Evolutionary conservation across 1,140 invertebrate genomes (phyloP), one percentile per base, ranked within the genome.

Genomic region (Drosophila leontia): DNA sequence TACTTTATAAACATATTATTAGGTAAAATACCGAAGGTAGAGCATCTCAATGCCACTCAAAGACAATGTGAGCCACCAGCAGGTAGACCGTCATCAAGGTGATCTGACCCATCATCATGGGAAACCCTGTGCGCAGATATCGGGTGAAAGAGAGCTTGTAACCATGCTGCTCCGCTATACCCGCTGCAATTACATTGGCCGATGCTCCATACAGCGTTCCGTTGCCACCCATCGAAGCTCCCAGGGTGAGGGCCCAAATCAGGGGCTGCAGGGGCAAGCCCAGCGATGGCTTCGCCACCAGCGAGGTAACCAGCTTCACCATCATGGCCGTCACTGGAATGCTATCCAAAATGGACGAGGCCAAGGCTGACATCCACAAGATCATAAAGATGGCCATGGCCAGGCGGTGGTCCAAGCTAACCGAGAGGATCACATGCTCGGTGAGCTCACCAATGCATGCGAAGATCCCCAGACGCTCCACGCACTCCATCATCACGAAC

Each of bases 281-380:
- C 3, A 97, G 86, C 11, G 94, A 94, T 2, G 90, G 75, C 80
- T 96, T 95, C 23, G 95, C 93, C 2, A 95, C 94, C 29, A 97
- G 78, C 60, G 94, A 94, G 0, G 94, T 94, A 0, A 96, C 94
- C 45, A 97, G 95, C 60, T 95, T 94, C 17, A 97, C 94, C 96
- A 97, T 97, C 94, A 97, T 97, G 0, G 96, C 97, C 0, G 96
- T 96, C 26, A 97, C 94, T 0, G 97, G 96, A 60, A 97, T 96
- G 84, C 97, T 97, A 80, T 97, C 97, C n/a, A 97, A 95, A 67
- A 97, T 95, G 7, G 96, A 95, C 2, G 96, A 97, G 0, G 95
- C 96, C n/a, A 96, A 41, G 0, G 96, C 96, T 0, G 96, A 97
- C 3, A 97, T 91, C 96, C 96, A 97, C 0, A 97, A 85, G 60